Conservation (phyloP, 2,113 vertebrate genomes). For the Centropus bengalensis region DNA sequence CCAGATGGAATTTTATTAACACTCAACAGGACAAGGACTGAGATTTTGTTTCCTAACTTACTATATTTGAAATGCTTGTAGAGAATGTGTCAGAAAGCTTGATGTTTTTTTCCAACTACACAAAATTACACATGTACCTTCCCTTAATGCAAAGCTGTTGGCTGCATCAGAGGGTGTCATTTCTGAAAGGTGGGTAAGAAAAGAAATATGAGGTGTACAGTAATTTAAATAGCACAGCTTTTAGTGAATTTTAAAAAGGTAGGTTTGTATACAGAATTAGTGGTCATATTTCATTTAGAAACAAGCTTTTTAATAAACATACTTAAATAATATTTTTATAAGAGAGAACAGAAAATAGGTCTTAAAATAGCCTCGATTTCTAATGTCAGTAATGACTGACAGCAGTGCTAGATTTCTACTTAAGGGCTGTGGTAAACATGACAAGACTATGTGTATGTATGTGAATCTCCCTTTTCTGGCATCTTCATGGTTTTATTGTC, state of each 20-base stretch:
- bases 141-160: background rate
- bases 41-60: conserved; percentile 41
- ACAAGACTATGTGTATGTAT: background rate
- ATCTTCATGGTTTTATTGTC: background rate
- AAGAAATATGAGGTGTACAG: background rate
- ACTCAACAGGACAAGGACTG: conserved; percentile 57
- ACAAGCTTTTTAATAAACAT: background rate
- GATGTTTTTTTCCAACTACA: background rate
- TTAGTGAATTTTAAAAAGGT: background rate
- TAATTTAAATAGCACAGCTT: background rate
- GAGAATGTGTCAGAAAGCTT: conserved; percentile 52
- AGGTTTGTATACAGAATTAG: background rate
- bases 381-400: background rate
- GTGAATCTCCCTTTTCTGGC: background rate
- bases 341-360: background rate
- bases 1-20: conserved; percentile 71
- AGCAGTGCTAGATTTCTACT: background rate
- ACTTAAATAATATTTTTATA: background rate
- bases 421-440: background rate
- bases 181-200: background rate
- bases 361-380: background rate
- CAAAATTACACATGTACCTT: conserved; percentile 36
- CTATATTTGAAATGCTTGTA: conserved; percentile 38
- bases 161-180: background rate
- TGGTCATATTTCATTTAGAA: background rate